These are phyloP conservation scores for Heterocephalus glaber DNA, from an alignment of 2,113 vertebrate species.

Conservation along the genomic window DNA sequence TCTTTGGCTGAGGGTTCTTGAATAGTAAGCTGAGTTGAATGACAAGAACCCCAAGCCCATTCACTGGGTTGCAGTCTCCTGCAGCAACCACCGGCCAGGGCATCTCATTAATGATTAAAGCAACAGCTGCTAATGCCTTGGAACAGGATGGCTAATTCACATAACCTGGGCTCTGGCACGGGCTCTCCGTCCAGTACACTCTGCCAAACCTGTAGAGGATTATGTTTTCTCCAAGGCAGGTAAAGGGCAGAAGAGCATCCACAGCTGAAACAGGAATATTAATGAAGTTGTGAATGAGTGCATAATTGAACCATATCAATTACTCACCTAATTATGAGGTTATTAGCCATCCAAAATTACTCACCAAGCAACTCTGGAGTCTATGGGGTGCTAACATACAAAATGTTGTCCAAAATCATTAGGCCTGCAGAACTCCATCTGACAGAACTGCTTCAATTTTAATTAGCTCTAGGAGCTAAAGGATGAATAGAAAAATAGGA, in stretches of 20 bases:
- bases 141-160: constrained; percentile 73
- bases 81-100: constrained; percentile 51
- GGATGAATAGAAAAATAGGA: background rate
- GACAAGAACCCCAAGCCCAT: constrained; percentile 14
- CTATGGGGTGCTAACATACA: background rate
- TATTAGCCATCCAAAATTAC: constrained; percentile 73
- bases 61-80: background rate
- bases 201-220: background rate
- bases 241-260: constrained; percentile 68
- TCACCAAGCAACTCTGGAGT: constrained; percentile 48
- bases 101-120: constrained; percentile 73
- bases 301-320: constrained; percentile 75
- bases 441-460: constrained; percentile 57
- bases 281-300: constrained; percentile 71
- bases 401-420: constrained; percentile 60
- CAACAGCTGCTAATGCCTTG: constrained; percentile 71
- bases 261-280: constrained; percentile 65
- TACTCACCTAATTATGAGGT: constrained; percentile 76
- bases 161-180: constrained; percentile 54
- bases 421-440: constrained; percentile 51
- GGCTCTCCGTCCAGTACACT: background rate
- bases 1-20: background rate
- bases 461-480: constrained; percentile 59
- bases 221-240: constrained; percentile 66
- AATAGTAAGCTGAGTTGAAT: constrained; percentile 54